Evolutionary conservation across 1,140 invertebrate species (phyloP).

Genomic region (Propsilocerus akamusi): DNA sequence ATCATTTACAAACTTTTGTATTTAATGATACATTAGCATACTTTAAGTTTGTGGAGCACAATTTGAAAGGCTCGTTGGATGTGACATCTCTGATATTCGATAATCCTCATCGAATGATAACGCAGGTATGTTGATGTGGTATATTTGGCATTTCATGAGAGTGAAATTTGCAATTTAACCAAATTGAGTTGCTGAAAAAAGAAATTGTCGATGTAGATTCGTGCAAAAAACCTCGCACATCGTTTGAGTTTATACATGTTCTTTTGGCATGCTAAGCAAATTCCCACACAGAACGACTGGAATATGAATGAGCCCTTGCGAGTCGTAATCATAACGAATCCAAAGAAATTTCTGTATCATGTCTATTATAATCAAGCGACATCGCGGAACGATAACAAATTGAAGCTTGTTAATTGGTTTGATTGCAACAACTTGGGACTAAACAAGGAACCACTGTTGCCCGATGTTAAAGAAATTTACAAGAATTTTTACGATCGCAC

Average conservation of each 20-base stretch:
- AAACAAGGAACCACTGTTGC: constrained; percentile 38
- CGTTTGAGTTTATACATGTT: constrained; percentile 21
- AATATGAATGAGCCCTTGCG: constrained; percentile 17
- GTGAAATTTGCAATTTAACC: background rate
- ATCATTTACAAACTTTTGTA: constrained; percentile 14
- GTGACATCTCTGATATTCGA: constrained; percentile 19
- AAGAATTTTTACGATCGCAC: constrained; percentile 36
- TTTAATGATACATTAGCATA: constrained; percentile 16
- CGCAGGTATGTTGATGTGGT: background rate
- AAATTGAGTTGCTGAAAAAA: background rate
- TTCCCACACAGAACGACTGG: constrained; percentile 9
- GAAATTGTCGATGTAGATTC: constrained; percentile 9
- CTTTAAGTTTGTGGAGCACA: constrained; percentile 17
- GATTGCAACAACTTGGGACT: constrained; percentile 28
- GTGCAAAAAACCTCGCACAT: constrained; percentile 15
- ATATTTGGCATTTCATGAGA: background rate
- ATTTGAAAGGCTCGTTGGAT: constrained; percentile 16
- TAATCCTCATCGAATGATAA: constrained; percentile 13
- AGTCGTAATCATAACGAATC: constrained; percentile 17
- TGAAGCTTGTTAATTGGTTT: constrained; percentile 48
- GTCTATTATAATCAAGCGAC: constrained; percentile 47
- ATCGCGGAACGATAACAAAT: constrained; percentile 27
- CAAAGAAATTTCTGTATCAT: constrained; percentile 19
- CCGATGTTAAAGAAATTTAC: constrained; percentile 33
- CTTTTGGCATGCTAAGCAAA: constrained; percentile 18